These are phyloP conservation scores for Saccopteryx leptura DNA, from an alignment of 2,113 vertebrate species.

Conservation along the genomic window DNA sequence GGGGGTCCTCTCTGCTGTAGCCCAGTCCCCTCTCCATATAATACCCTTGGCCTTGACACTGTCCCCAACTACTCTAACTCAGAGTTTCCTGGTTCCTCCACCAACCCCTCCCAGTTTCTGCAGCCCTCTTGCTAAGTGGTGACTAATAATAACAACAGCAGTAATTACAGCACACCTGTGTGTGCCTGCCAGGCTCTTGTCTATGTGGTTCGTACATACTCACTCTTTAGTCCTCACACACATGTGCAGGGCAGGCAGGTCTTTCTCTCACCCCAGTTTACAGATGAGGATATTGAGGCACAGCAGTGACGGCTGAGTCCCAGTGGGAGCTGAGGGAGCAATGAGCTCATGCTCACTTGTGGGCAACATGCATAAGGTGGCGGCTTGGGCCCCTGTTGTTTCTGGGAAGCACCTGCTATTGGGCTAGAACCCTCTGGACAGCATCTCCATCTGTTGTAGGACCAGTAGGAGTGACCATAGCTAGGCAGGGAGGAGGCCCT, in stretches of 20 bases:
- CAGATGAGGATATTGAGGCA: fast-evolving
- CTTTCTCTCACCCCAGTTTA: fast-evolving
- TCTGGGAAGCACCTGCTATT: fast-evolving
- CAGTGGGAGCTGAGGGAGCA: fast-evolving
- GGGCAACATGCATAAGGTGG: fast-evolving
- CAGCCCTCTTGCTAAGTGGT: fast-evolving
- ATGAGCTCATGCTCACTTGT: neutral
- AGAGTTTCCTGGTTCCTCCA: neutral
- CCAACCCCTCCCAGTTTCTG: fast-evolving
- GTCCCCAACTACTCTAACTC: fast-evolving
- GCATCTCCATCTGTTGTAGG: neutral
- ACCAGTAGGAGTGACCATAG: neutral
- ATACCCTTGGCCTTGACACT: neutral
- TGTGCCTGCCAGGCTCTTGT: neutral
- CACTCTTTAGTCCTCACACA: fast-evolving
- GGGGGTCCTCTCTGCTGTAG: neutral
- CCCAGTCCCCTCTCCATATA: fast-evolving
- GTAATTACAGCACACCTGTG: fast-evolving
- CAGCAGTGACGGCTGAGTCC: too few relatives aligned
- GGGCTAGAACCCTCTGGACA: too few relatives aligned
- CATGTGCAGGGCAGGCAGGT: fast-evolving
- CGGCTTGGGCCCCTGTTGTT: fast-evolving
- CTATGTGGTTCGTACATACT: fast-evolving
- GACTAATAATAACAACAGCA: neutral
- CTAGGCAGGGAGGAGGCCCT: too few relatives aligned